Evolutionary conservation across 2,797 vertebrate genomes (phyloP), one percentile per base, ranked within the genome.

Genomic region (Anguilla anguilla): DNA sequence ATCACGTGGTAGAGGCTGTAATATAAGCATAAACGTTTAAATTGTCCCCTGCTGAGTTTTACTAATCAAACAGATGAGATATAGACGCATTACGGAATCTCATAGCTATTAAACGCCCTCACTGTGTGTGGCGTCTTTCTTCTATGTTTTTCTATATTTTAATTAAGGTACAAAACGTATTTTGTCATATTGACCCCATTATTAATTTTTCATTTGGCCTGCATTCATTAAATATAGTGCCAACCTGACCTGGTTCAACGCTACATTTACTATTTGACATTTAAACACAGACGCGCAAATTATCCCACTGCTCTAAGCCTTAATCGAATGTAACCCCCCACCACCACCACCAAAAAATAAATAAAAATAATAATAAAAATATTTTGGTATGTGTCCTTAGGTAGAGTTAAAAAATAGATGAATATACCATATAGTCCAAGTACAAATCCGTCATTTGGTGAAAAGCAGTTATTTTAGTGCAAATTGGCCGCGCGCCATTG

Each of bases 391-490:
- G 19, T 51, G 19, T 51, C 25, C 43, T 25, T 51, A 25, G n/a
- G 79, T 9, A 49, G 19, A 82, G 46, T 25, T 49, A 17, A 49
- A 46, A 22, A 46, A 82, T 5, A 51, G 22, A 22, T 22, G 13
- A 35, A 35, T 79, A 6, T 77, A 77, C 72, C 74, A 43, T 43
- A 49, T 25, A 22, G 43, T 25, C 22, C 25, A 49, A 82, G 79
- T 51, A 9, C 7, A 46, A 49, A 82, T 25, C 6, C 39, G 25
- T n/a, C 9, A n/a, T 51, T 25, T 6, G 5, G 46, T 82, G 46
- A 25, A 82, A 49, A 49, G 43, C 22, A 51, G 79, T 51, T 82
- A 82, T 82, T 82, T 82, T 35, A 82, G 79, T 51, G 43, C 22
- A 82, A 82, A 82, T 82, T 51, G 43, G 79, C 51, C 79, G 2